Evolutionary conservation across 2,888 invertebrate species (phyloP), one percentile per base, ranked within the genome.

Genomic region (Eudasyphora cyanicolor): DNA sequence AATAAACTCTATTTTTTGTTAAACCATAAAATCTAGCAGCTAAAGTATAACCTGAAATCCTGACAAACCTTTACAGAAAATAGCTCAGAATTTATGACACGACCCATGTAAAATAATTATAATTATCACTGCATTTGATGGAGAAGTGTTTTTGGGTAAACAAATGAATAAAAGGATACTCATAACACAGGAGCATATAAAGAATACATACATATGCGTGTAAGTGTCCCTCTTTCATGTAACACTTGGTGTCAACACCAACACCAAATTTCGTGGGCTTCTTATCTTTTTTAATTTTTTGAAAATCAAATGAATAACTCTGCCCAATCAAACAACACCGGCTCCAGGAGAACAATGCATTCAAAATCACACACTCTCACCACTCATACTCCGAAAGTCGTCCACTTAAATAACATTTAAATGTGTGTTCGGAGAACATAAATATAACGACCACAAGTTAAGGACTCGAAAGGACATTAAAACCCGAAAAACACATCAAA

Each of bases 161-260:
- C 27, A 8, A 21, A 4, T 24, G 54, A 8, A 57, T n/a, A 5
- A 10, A 57, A 57, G 24, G 57, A 57, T 27, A 27, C 57, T 19
- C 14, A 14, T 10, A 24, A 14, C 24, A 67, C 8, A n/a, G n/a
- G 67, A 42, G 10, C 1, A 42, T 35, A 42, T 67, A 42, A 24
- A 29, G n/a, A 54, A 45, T 24, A 49, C 5, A 83, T 73, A 45
- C 32, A 49, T 8, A 83, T 73, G 57, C 49, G 71, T n/a, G n/a
- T n/a, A n/a, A n/a, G n/a, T n/a, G n/a, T n/a, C n/a, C 67, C 78
- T 81, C 67, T 71, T 81, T 45, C 14, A 42, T 64, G 17, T 54
- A 76, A 80, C 79, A 82, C 79, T 76, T 82, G 75, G n/a, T 77
- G 77, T 80, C 85, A 85, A 79, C 82, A 79, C 51, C 79, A 76